phyloP scores from a whole-genome alignment of 2,888 invertebrate genomes.

The Tortricodes alternella region DNA sequence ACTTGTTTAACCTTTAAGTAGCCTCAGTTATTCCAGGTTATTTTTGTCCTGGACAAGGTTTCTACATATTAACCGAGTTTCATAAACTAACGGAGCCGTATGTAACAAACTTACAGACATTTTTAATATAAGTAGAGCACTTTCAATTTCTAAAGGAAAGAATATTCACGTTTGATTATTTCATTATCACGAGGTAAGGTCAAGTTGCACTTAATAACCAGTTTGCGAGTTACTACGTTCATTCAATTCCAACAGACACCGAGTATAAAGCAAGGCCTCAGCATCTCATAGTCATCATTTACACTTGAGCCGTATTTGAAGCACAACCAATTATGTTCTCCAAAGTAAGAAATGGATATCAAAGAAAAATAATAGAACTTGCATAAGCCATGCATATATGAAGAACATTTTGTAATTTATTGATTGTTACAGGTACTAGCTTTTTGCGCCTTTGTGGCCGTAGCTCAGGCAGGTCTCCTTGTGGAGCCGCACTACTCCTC shows the following conservation, averaged over 20 bases:
- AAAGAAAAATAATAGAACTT: neutral
- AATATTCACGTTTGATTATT: no score
- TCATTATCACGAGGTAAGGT: no score
- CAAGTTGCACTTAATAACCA: no score
- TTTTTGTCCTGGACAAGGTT: no score
- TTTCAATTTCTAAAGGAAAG: no score
- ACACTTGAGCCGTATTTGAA: conserved; percentile 9
- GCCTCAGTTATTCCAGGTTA: no score
- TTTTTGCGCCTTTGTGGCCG: conserved; percentile 46
- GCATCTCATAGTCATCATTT: conserved; percentile 26
- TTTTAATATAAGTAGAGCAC: no score
- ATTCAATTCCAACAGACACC: neutral
- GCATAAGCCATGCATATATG: conserved; percentile 1
- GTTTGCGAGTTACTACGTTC: no score
- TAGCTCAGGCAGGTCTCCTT: conserved; percentile 47
- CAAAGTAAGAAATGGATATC: conserved; percentile 39
- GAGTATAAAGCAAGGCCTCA: conserved; percentile 32
- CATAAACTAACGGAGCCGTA: no score
- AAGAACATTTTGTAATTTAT: neutral
- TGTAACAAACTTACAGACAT: no score
- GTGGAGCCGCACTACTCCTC: conserved; percentile 57
- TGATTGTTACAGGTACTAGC: conserved; percentile 40
- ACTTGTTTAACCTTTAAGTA: no score
- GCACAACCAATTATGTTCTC: conserved; percentile 39
- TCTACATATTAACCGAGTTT: no score